Conservation (phyloP, 2,113 vertebrate species). For the Muscicapa adusta region DNA sequence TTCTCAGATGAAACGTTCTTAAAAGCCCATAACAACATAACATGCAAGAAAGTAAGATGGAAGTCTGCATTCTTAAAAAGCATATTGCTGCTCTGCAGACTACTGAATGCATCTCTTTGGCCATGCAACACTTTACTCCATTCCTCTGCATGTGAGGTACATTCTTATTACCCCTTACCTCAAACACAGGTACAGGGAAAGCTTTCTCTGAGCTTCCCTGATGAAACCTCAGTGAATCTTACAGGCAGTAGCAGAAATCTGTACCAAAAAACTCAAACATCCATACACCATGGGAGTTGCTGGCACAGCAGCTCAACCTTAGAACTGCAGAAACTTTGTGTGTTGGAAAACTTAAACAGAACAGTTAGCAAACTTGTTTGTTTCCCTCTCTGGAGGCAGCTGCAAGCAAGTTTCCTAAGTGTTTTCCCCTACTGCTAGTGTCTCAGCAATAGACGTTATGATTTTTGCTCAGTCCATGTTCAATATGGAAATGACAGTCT, state of each 20-base stretch:
- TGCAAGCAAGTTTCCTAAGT: conserved; percentile 35
- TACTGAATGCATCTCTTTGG: not conserved
- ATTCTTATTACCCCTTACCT: not conserved
- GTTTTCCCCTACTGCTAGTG: not conserved
- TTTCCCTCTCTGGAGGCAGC: conserved; percentile 11
- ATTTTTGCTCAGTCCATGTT: conserved; percentile 36
- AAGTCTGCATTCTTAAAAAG: not conserved
- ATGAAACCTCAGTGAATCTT: not conserved
- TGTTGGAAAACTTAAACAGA: conserved; percentile 25
- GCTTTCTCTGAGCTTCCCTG: not conserved
- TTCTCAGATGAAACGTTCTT: not conserved
- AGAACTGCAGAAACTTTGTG: conserved; percentile 9
- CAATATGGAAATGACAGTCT: conserved; percentile 68
- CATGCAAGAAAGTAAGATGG: not conserved
- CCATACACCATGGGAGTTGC: not conserved
- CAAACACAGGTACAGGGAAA: not conserved
- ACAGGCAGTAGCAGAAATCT: not conserved
- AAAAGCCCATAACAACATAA: not conserved
- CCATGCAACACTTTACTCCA: not conserved
- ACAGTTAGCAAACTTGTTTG: conserved; percentile 36
- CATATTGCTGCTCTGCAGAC: not conserved
- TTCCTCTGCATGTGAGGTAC: not conserved
- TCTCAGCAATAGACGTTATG: conserved; percentile 33
- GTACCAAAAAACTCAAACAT: not conserved
- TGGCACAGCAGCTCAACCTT: not conserved